These are phyloP conservation scores for Ictidomys tridecemlineatus DNA, from an alignment of 2,113 vertebrate genomes.

Conservation along the genomic window DNA sequence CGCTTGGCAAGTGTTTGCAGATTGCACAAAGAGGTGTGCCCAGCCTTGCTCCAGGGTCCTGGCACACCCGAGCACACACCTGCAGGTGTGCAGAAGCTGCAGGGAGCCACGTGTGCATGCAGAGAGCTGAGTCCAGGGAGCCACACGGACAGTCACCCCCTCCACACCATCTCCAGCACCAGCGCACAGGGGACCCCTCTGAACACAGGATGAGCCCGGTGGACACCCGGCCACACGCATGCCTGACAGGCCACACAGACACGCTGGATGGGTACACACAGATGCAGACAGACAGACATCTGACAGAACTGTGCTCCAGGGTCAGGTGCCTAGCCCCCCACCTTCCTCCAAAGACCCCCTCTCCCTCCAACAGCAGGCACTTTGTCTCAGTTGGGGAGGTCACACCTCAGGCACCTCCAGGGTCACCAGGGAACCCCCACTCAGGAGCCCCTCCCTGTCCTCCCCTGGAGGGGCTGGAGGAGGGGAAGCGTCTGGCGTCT, in stretches of 20 bases:
- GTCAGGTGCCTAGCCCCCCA: accelerated
- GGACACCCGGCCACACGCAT: not conserved
- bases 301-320: not conserved
- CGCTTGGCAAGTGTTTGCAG: not conserved
- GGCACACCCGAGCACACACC: too few relatives aligned
- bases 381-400: not conserved
- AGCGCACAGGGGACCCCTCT: not conserved
- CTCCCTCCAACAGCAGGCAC: too few relatives aligned
- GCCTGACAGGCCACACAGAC: not conserved
- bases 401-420: not conserved
- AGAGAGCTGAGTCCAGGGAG: not conserved
- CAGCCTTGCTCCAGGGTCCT: not conserved
- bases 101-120: not conserved
- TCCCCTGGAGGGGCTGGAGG: conserved; percentile 46
- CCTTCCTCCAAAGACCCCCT: not conserved
- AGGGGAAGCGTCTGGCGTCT: conserved; percentile 69
- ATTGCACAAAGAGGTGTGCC: not conserved
- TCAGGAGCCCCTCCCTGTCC: not conserved
- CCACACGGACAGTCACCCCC: not conserved
- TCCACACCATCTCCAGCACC: not conserved
- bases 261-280: not conserved
- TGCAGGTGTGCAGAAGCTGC: not conserved
- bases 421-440: conserved; percentile 22
- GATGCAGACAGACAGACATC: not conserved
- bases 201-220: not conserved